Conservation (phyloP, 53 echinoderm and acorn worm species). For the Arbacia lixula region DNA sequence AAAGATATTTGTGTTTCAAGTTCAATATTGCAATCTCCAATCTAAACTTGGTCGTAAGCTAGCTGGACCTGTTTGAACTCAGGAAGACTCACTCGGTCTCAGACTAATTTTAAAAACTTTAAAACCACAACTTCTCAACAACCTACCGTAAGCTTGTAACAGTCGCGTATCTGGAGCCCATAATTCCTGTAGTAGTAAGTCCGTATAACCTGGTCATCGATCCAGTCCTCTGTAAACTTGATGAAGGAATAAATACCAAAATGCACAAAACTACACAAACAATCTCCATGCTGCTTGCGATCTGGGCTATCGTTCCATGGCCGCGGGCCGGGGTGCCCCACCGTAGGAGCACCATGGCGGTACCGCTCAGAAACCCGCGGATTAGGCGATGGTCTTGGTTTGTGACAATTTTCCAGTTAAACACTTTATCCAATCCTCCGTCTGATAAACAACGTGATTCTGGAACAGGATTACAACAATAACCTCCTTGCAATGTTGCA, state of each 20-base stretch:
- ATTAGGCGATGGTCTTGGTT: too few species aligned
- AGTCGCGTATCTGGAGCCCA: conserved; percentile 2
- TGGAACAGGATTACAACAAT: too few species aligned
- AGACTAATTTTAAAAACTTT: background rate
- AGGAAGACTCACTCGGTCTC: background rate
- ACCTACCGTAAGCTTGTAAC: background rate
- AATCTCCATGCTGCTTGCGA: conserved; percentile 11
- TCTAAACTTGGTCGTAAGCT: too few species aligned
- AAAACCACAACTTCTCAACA: background rate
- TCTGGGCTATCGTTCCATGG: background rate
- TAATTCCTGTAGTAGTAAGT: conserved; percentile 14
- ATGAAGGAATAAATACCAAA: conserved; percentile 1
- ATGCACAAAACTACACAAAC: conserved; percentile 12
- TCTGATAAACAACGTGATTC: too few species aligned
- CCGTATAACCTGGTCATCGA: conserved; percentile 16
- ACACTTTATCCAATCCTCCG: too few species aligned
- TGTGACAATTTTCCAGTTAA: too few species aligned
- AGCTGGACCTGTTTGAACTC: too few species aligned
- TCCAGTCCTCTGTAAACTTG: too few species aligned
- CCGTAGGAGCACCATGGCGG: conserved; percentile 24
- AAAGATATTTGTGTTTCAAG: too few species aligned
- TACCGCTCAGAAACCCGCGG: conserved; percentile 11
- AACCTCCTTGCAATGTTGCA: too few species aligned
- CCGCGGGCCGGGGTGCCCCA: conserved; percentile 19
- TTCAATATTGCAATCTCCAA: too few species aligned